Percentiles rank a stretch among this genome's conserved stretches.
Conservation (phyloP, 2,797 vertebrate species). For the Cyclura pinguis region DNA sequence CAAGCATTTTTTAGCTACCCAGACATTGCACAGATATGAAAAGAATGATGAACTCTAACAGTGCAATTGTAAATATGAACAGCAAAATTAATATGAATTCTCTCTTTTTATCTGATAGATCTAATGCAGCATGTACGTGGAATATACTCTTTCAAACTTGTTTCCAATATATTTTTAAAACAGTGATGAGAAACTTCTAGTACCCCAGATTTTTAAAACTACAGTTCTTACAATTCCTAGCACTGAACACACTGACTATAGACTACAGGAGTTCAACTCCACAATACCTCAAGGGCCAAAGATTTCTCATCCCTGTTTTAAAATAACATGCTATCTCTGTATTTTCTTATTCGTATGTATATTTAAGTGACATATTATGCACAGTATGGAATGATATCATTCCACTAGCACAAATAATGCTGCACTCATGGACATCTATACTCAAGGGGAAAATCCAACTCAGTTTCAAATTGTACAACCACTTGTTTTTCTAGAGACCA, state of each 20-base stretch:
- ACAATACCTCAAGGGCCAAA: background rate
- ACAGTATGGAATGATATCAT: background rate
- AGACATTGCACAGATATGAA: constrained; percentile 53
- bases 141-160: constrained; percentile 40
- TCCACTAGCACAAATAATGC: background rate
- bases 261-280: background rate
- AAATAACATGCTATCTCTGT: constrained; percentile 48
- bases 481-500: too few relatives aligned
- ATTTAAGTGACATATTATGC: constrained; percentile 52
- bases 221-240: background rate
- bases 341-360: constrained; percentile 37
- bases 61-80: constrained; percentile 60
- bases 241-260: background rate
- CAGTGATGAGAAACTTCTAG: background rate
- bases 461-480: background rate
- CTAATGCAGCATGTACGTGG: constrained; percentile 25
- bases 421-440: background rate
- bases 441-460: background rate
- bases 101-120: constrained; percentile 37
- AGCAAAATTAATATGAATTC: constrained; percentile 57
- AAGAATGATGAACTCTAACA: constrained; percentile 60
- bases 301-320: constrained; percentile 26
- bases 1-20: constrained; percentile 40
- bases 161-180: constrained; percentile 48
- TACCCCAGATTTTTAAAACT: background rate